Evolutionary conservation across 2,113 vertebrate genomes (phyloP), one percentile per base, ranked within the genome.

Genomic region (Microcebus tavaratra): DNA sequence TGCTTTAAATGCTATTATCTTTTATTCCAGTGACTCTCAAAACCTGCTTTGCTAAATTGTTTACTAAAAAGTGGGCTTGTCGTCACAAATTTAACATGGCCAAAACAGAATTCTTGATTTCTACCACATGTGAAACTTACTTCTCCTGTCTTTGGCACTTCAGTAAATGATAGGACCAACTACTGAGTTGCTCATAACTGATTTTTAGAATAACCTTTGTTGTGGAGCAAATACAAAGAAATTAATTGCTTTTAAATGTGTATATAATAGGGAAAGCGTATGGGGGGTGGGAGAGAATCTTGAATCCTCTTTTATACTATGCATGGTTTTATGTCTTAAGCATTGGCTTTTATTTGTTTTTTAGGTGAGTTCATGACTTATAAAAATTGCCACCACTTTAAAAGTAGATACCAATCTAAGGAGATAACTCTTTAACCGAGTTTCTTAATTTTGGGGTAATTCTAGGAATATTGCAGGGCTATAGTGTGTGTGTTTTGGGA

Each of bases 321-420:
- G 27, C 34, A 55, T 31, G n/a, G 1, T 36, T 93, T 80, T 96
- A 25, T 94, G 50, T 96, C 76, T 88, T 97, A 14, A 90, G 3
- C 45, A 45, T 70, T 95, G 70, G 13, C 29, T 72, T 78, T 80
- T 29, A 61, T 89, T 89, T 48, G 15, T 53, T 67, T 85, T 96
- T 87, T 65, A 81, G 59, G 81, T 82, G 15, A 78, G 31, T 45
- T 86, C 20, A 50, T 63, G 23, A 48, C 57, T 82, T 89, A 29
- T 39, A 90, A 91, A 92, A 92, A n/a, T 48, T 27, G 6, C 87
- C 61, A 83, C 15, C 45, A 13, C 50, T 91, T 11, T 65, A 63
- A 90, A 94, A 90, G 36, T 87, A 75, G 48, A 9, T 76, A 39
- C 4, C 42, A 61, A 3, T 55, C 9, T 31, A 79, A 75, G 55